Evolutionary conservation across 2,888 invertebrate genomes (phyloP).

Genomic region (Bellardia pandia): DNA sequence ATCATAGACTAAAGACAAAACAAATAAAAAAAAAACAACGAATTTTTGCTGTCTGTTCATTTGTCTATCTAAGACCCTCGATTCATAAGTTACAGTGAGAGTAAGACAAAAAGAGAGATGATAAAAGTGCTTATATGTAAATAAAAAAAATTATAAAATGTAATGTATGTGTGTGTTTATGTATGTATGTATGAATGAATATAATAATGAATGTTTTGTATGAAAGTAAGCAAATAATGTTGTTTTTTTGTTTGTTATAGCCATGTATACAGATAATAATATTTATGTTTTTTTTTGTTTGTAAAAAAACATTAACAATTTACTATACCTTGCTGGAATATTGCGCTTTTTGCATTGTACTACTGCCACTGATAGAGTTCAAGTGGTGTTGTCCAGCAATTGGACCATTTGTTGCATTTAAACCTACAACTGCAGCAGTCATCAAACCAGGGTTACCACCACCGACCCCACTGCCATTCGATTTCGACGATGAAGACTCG

Average conservation of each 20-base stretch:
- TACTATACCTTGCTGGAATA: slow-evolving; percentile 79
- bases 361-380: slow-evolving; percentile 49
- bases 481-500: slow-evolving; percentile 79
- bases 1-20: not conserved
- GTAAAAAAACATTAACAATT: slow-evolving; percentile 48
- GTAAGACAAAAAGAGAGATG: not conserved
- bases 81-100: slow-evolving; percentile 18
- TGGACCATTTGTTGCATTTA: slow-evolving; percentile 56
- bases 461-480: slow-evolving; percentile 76
- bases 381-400: slow-evolving; percentile 60
- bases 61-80: not conserved
- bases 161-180: not conserved
- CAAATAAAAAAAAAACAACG: not conserved
- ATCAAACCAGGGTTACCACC: slow-evolving; percentile 27
- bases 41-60: slow-evolving; percentile 20
- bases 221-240: slow-evolving; percentile 44
- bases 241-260: slow-evolving; percentile 44
- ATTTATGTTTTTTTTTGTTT: slow-evolving; percentile 21
- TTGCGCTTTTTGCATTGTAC: slow-evolving; percentile 76
- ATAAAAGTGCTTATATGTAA: slow-evolving; percentile 38
- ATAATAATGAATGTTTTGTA: slow-evolving; percentile 27
- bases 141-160: slow-evolving; percentile 21
- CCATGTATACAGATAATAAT: slow-evolving; percentile 31
- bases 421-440: slow-evolving; percentile 49
- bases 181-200: slow-evolving; percentile 10